Evolutionary conservation across 2,888 invertebrate species (phyloP).

Genomic region (Sphinx pinastri): DNA sequence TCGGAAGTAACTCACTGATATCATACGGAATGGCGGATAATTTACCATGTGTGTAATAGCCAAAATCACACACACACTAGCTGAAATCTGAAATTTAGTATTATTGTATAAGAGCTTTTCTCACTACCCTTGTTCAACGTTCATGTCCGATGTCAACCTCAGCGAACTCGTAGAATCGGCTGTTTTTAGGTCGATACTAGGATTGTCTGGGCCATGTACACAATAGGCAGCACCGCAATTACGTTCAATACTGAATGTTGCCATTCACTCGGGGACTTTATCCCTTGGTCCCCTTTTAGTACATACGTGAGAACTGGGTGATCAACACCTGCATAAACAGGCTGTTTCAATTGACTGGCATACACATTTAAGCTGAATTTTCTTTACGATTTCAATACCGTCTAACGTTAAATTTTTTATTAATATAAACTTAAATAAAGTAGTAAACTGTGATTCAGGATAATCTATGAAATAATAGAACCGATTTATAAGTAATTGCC

Average conservation of each 20-base stretch:
- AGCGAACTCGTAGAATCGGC: not conserved
- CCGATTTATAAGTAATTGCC: too few species aligned
- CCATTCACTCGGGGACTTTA: not conserved
- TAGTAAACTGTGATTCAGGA: too few species aligned
- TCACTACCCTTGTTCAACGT: not conserved
- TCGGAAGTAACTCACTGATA: too few species aligned
- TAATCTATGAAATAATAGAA: too few species aligned
- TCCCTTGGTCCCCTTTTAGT: not conserved
- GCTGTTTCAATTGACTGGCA: not conserved
- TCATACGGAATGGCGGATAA: too few species aligned
- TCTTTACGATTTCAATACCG: too few species aligned
- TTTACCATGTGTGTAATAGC: too few species aligned
- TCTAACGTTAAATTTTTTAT: too few species aligned
- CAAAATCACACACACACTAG: too few species aligned
- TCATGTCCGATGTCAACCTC: not conserved
- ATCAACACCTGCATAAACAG: not conserved
- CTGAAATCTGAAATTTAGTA: not conserved
- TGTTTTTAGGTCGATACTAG: not conserved
- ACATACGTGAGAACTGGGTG: not conserved
- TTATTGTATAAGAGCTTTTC: not conserved
- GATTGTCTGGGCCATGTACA: not conserved
- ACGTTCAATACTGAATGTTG: slow-evolving; percentile 6
- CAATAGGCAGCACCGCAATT: not conserved
- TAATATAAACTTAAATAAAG: too few species aligned
- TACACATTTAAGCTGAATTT: too few species aligned